Conservation (phyloP, 2,888 invertebrate species). For the Eurois occulta region DNA sequence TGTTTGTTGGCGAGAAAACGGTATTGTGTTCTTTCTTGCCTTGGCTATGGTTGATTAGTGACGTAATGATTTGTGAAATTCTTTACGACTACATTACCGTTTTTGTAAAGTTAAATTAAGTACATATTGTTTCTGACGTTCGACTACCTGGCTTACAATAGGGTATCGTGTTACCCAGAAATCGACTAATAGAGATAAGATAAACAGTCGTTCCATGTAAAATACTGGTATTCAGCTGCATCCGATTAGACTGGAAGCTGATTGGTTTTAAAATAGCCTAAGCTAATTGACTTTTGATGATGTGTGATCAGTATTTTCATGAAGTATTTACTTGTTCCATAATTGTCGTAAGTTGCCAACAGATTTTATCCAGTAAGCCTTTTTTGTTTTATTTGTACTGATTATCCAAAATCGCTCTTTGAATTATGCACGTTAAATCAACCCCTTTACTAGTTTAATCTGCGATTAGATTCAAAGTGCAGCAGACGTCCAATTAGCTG, state of each 20-base stretch:
- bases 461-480: slow-evolving; percentile 71
- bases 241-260: background rate
- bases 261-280: background rate
- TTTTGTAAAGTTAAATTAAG: background rate
- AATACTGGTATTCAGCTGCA: background rate
- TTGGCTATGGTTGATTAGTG: slow-evolving; percentile 25
- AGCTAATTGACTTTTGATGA: background rate
- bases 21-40: background rate
- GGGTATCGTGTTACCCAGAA: background rate
- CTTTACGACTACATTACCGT: background rate
- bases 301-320: background rate
- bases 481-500: slow-evolving; percentile 71
- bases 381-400: slow-evolving; percentile 13
- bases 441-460: slow-evolving; percentile 64
- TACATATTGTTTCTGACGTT: too few species aligned
- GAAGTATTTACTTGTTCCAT: background rate
- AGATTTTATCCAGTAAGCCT: too few species aligned
- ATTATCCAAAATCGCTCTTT: slow-evolving; percentile 36
- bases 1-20: slow-evolving; percentile 33
- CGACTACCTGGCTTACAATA: too few species aligned
- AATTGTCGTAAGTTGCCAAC: background rate
- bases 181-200: background rate
- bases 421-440: slow-evolving; percentile 55
- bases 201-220: background rate
- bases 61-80: slow-evolving; percentile 1